Conservation (phyloP, 23 tunicate genomes). For the Halocynthia aurantium region DNA sequence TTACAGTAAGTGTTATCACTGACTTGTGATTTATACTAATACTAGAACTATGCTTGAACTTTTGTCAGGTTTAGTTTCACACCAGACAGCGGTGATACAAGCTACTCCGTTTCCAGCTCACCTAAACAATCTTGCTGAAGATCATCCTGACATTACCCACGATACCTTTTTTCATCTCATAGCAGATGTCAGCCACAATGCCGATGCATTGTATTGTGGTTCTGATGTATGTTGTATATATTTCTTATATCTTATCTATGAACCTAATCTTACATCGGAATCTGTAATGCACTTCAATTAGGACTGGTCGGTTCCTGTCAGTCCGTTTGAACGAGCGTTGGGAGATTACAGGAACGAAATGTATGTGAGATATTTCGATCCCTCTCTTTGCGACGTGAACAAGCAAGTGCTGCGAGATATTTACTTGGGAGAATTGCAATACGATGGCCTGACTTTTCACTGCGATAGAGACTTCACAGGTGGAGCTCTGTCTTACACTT, state of each 20-base stretch:
- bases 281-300: too few relatives aligned
- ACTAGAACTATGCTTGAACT: not conserved
- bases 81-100: too few relatives aligned
- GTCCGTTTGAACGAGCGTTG: too few relatives aligned
- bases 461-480: conserved; percentile 15
- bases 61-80: not conserved
- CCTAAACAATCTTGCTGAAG: not conserved
- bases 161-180: too few relatives aligned
- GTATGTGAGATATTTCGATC: conserved; percentile 2
- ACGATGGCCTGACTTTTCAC: not conserved
- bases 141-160: not conserved
- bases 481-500: conserved; percentile 2
- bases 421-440: not conserved
- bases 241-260: too few relatives aligned
- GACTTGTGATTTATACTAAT: too few relatives aligned
- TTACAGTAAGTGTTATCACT: not conserved
- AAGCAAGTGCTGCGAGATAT: conserved; percentile 2
- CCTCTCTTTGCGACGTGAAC: not conserved
- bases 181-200: too few relatives aligned
- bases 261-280: too few relatives aligned
- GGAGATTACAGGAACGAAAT: not conserved
- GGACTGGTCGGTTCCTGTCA: too few relatives aligned
- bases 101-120: not conserved
- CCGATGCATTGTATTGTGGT: too few relatives aligned
- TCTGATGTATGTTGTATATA: too few relatives aligned